Evolutionary conservation across 1,140 invertebrate genomes (phyloP).

Genomic region (Lordiphosa stackelbergi): DNA sequence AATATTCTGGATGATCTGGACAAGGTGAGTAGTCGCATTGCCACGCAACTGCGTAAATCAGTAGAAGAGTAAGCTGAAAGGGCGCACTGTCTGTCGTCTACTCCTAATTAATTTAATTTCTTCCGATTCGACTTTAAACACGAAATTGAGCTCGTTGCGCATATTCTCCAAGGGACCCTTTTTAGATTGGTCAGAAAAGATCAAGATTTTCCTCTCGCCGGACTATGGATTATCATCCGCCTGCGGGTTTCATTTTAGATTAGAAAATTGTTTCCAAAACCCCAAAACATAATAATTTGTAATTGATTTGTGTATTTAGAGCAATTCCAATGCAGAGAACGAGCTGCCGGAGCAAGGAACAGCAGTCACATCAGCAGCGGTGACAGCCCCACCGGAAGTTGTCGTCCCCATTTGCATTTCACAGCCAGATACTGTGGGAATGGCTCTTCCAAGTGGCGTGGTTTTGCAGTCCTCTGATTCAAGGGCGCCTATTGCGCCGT

Average conservation of each 20-base stretch:
- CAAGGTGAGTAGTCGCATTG: conserved; percentile 36
- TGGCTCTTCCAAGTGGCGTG: conserved; percentile 19
- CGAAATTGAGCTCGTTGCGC: no score
- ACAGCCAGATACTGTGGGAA: conserved; percentile 23
- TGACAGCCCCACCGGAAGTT: conserved; percentile 26
- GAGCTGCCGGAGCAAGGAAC: conserved; percentile 39
- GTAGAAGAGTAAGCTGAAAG: no score
- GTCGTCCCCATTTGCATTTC: conserved; percentile 19
- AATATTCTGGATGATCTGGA: conserved; percentile 71
- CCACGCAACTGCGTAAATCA: no score
- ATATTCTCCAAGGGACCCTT: no score
- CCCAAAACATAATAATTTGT: not conserved
- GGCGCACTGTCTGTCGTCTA: no score
- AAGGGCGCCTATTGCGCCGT: conserved; percentile 21
- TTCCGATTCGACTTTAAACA: no score
- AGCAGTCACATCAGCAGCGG: conserved; percentile 3
- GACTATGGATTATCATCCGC: no score
- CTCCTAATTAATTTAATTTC: no score
- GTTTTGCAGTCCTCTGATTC: conserved; percentile 26
- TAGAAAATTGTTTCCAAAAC: not conserved
- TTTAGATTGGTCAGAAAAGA: no score
- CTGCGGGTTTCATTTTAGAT: no score
- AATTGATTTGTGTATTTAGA: conserved; percentile 14
- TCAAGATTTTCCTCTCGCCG: no score
- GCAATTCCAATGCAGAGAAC: conserved; percentile 43